Evolutionary conservation across 2,113 vertebrate species (phyloP).

Genomic region (Coreoperca whiteheadi): DNA sequence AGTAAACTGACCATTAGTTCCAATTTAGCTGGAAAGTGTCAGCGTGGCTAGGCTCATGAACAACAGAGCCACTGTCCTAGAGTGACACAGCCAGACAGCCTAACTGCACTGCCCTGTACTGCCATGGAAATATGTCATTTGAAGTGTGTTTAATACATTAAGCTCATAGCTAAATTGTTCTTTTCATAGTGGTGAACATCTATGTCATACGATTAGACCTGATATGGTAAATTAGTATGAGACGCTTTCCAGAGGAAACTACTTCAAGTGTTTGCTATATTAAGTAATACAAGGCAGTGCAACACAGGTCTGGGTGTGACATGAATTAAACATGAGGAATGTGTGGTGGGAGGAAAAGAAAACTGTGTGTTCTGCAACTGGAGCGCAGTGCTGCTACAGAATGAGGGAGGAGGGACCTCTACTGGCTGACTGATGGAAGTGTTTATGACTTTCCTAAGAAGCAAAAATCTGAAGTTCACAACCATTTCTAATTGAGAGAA

Average conservation of each 20-base stretch:
- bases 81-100: constrained; percentile 30
- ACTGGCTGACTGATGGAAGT: constrained; percentile 38
- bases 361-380: neutral
- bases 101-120: neutral
- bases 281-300: constrained; percentile 29
- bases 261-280: neutral
- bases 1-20: constrained; percentile 36
- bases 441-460: neutral
- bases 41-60: constrained; percentile 14
- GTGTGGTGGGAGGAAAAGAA: constrained; percentile 22
- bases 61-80: constrained; percentile 53
- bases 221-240: constrained; percentile 2
- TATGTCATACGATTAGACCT: constrained; percentile 21
- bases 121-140: constrained; percentile 42
- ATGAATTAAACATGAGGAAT: constrained; percentile 55
- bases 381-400: neutral
- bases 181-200: constrained; percentile 29
- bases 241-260: constrained; percentile 32
- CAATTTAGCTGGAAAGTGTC: constrained; percentile 12
- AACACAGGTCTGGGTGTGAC: constrained; percentile 34
- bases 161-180: constrained; percentile 26
- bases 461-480: too few relatives aligned
- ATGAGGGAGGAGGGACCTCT: constrained; percentile 64
- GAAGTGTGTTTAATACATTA: constrained; percentile 34
- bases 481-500: neutral